phyloP scores from a whole-genome alignment of 53 echinoderm and acorn worm species.

The Holothuria scabra region DNA sequence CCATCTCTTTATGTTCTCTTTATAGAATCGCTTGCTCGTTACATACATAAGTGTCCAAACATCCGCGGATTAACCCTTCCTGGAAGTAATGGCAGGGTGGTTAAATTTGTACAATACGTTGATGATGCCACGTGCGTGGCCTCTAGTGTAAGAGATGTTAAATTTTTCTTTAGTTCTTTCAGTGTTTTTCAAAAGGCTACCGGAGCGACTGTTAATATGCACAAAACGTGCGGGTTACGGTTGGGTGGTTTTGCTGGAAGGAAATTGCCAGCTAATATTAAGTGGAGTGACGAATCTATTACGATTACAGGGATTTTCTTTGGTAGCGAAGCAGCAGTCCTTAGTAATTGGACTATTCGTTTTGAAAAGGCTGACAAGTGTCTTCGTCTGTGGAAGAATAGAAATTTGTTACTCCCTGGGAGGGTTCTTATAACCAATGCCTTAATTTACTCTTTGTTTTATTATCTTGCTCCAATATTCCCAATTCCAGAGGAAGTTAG shows the following conservation, averaged over 20 bases:
- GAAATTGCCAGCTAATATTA: conserved; percentile 39
- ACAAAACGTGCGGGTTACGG: conserved; percentile 42
- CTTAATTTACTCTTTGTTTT: conserved; percentile 39
- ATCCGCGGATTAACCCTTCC: conserved; percentile 23
- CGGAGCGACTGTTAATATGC: conserved; percentile 37
- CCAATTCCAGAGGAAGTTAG: background rate
- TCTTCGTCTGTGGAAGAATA: conserved; percentile 24
- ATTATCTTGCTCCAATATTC: conserved; percentile 37
- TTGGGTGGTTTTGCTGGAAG: conserved; percentile 35
- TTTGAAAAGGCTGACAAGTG: background rate
- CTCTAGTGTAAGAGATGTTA: conserved; percentile 26
- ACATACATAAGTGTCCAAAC: too few species aligned
- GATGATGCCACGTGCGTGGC: conserved; percentile 63
- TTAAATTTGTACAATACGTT: conserved; percentile 55
- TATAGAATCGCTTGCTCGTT: too few species aligned
- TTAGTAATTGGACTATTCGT: background rate
- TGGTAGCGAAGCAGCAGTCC: background rate
- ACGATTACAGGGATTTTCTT: conserved; percentile 43
- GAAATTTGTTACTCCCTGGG: too few species aligned
- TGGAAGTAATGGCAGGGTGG: conserved; percentile 30
- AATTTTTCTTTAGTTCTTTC: conserved; percentile 24
- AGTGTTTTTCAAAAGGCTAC: conserved; percentile 46
- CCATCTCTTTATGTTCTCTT: too few species aligned
- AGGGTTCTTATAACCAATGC: conserved; percentile 3
- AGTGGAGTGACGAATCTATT: conserved; percentile 33